These are phyloP conservation scores for Pluvianellus socialis DNA, from an alignment of 2,113 vertebrate genomes.

Conservation along the genomic window DNA sequence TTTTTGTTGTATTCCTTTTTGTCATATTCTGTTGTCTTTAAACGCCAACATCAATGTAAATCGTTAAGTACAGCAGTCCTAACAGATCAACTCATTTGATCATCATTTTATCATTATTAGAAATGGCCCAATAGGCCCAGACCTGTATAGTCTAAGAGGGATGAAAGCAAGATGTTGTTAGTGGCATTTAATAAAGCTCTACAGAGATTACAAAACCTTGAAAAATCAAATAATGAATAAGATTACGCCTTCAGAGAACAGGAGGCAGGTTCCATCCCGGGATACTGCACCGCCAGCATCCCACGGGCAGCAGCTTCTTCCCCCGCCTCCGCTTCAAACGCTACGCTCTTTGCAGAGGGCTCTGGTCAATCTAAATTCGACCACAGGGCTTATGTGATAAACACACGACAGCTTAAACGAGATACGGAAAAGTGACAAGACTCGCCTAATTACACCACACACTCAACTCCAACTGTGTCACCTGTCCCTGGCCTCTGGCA, in stretches of 20 bases:
- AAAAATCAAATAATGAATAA: neutral
- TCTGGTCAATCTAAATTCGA: neutral
- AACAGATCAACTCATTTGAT: neutral
- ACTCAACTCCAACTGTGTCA: accelerated
- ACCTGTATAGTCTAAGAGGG: neutral
- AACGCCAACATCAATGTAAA: neutral
- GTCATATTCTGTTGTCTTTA: neutral
- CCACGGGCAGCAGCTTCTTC: neutral
- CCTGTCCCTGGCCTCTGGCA: neutral
- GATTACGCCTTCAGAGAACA: neutral
- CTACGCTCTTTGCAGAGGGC: neutral
- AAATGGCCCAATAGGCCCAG: neutral
- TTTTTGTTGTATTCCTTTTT: neutral
- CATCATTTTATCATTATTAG: neutral
- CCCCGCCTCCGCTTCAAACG: neutral
- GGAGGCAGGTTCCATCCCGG: neutral
- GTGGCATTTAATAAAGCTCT: neutral
- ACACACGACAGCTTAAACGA: neutral
- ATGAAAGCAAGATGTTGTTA: neutral
- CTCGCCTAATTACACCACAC: too few relatives aligned
- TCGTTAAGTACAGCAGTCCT: neutral
- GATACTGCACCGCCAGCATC: too few relatives aligned
- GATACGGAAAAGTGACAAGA: neutral
- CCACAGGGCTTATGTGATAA: neutral
- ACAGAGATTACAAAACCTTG: neutral